A percentile compares a stretch with the other conserved stretches of the same genome.
phyloP scores from a whole-genome alignment of 2,113 vertebrate species.

The Cichladusa arquata region DNA sequence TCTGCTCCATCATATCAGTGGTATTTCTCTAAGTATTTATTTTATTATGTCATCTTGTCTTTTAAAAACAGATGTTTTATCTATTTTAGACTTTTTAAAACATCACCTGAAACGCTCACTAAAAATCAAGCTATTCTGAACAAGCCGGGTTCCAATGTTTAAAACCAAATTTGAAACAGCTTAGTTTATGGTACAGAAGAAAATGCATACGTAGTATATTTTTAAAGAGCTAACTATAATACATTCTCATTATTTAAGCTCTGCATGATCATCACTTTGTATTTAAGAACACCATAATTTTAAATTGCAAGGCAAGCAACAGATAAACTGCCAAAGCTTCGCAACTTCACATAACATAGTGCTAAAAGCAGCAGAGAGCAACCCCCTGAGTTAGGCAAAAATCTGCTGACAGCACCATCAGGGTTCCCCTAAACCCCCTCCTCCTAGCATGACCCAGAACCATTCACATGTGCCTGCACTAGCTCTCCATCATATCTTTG shows the following conservation, averaged over 20 bases:
- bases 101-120: not conserved
- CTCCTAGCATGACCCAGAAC: not conserved
- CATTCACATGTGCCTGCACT: fast-evolving
- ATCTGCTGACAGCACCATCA: fast-evolving
- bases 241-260: not conserved
- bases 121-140: not conserved
- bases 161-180: not conserved
- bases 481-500: fast-evolving
- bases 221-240: not conserved
- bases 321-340: not conserved
- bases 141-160: not conserved
- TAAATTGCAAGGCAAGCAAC: not conserved
- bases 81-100: not conserved
- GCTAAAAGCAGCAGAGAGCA: not conserved
- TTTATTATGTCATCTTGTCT: not conserved
- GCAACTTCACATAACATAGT: not conserved
- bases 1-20: not conserved
- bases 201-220: not conserved
- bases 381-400: not conserved
- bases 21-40: not conserved
- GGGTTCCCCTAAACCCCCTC: not conserved
- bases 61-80: not conserved
- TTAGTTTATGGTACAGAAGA: not conserved
- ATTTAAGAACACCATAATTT: not conserved
- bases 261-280: not conserved